Evolutionary conservation across 2,888 invertebrate genomes (phyloP), one percentile per base, ranked within the genome.

Genomic region (Trichopoda pennipes): DNA sequence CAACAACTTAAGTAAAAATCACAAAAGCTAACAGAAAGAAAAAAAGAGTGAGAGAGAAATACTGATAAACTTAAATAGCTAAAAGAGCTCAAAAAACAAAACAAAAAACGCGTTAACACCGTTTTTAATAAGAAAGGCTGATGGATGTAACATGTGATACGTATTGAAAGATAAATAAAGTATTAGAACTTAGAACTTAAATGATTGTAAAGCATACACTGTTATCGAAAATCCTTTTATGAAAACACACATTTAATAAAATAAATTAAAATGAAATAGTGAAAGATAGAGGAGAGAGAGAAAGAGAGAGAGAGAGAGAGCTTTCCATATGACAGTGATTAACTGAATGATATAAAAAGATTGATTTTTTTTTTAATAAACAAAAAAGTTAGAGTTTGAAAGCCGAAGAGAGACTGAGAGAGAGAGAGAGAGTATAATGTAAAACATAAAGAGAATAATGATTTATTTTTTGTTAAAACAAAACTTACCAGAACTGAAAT

Each of bases 401-500:
- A 73, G n/a, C n/a, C n/a, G n/a, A n/a, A n/a, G n/a, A n/a, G n/a
- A n/a, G n/a, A 10, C 23, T 3, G 32, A 49, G 10, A 70, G 35
- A 35, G 16, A 56, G 35, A 64, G 17, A 56, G 47, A 63, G 19
- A 73, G 51, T 70, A 32, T 53, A 74, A 80, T 74, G 70, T 60
- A 83, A 79, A 78, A 47, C 42, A 38, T 38, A 72, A 80, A 58
- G 73, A 78, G 61, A 66, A 79, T 64, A 66, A 64, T 70, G 66
- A 55, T 10, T 64, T 64, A 77, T 79, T 85, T 87, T 86, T 17
- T 44, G 14, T 87, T 44, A 80, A 83, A 58, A 78, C n/a, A 81
- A 85, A 87, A 90, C 93, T 94, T 94, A 96, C 96, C 96, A 94
- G 96, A 94, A 92, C 96, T 96, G 93, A 96, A 96, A 93, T 96